Percentiles rank a stretch among this genome's conserved stretches.
phyloP scores from a whole-genome alignment of 53 echinoderm and acorn worm species.

The Holothuria scabra region DNA sequence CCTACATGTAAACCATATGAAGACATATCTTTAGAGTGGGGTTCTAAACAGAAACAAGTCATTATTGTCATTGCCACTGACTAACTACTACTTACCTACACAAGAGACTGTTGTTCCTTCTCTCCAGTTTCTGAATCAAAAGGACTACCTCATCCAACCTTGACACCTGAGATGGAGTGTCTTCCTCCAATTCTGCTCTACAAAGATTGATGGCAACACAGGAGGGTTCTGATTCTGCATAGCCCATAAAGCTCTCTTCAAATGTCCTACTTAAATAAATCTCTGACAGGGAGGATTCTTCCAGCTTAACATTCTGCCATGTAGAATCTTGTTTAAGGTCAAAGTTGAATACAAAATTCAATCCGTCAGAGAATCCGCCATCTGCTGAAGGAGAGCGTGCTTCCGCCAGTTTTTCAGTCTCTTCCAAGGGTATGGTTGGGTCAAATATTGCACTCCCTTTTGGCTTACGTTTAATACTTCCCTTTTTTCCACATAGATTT shows the following conservation, averaged over 20 bases:
- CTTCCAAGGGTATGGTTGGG: neutral
- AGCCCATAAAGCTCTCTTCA: constrained; percentile 23
- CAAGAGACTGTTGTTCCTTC: neutral
- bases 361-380: neutral
- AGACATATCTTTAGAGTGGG: too few relatives aligned
- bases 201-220: constrained; percentile 29
- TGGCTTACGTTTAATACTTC: neutral
- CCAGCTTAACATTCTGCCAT: neutral
- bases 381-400: neutral
- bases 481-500: too few relatives aligned
- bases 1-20: too few relatives aligned
- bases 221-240: constrained; percentile 19
- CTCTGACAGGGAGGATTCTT: neutral
- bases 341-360: neutral
- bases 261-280: constrained; percentile 4
- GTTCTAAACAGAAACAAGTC: too few relatives aligned
- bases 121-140: constrained; percentile 10
- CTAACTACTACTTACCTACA: constrained; percentile 20
- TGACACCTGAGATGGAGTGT: neutral
- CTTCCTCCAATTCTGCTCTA: neutral
- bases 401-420: neutral
- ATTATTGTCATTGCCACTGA: too few relatives aligned
- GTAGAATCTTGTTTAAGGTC: neutral
- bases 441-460: constrained; percentile 13
- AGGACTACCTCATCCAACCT: constrained; percentile 25